Conservation (phyloP, 2,888 invertebrate genomes). For the Pseudococcus longispinus region DNA sequence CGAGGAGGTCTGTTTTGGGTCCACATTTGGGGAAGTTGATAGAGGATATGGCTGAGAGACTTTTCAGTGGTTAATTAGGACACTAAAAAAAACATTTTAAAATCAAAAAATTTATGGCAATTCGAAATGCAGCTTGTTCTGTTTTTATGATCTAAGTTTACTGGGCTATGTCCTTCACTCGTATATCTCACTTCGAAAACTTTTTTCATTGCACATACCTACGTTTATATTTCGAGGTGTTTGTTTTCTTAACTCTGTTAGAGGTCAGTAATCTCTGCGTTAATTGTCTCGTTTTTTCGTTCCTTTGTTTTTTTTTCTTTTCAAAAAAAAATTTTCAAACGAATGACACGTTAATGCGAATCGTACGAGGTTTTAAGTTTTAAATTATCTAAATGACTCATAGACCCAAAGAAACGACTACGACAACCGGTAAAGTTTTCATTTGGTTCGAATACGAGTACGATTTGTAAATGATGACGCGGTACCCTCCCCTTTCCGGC, state of each 20-base stretch:
- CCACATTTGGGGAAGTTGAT: too few species aligned
- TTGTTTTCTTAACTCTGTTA: neutral
- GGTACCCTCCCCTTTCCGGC: neutral
- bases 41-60: too few species aligned
- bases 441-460: neutral
- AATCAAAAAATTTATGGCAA: too few species aligned
- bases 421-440: conserved; percentile 9
- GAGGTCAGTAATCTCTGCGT: conserved; percentile 1
- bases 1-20: too few species aligned
- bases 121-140: too few species aligned
- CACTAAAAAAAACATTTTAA: too few species aligned
- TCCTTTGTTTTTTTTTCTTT: neutral
- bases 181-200: neutral
- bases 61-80: too few species aligned
- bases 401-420: neutral
- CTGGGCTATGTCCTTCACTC: too few species aligned
- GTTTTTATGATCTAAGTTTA: too few species aligned
- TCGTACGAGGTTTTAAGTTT: neutral
- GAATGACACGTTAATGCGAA: conserved; percentile 33
- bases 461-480: conserved; percentile 18
- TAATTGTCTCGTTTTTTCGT: conserved; percentile 8
- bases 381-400: conserved; percentile 35
- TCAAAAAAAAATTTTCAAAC: neutral
- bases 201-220: neutral
- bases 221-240: neutral